A percentile compares a stretch with the other conserved stretches of the same genome.
phyloP scores from a whole-genome alignment of 37 sponge, comb jelly and placozoan species.

The Chondrilla cf. caribensis region DNA sequence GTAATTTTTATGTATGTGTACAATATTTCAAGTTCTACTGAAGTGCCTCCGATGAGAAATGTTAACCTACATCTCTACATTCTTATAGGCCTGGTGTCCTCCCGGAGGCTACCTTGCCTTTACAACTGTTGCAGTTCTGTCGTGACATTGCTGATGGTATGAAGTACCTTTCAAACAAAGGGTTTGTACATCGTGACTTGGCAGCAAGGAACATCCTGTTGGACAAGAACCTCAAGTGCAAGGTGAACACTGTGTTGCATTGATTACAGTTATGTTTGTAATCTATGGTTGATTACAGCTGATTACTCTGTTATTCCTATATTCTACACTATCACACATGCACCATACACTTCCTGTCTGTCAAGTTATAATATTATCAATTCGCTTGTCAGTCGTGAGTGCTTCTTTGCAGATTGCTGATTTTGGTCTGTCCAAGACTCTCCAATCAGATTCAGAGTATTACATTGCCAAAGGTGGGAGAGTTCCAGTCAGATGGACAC shows the following conservation, averaged over 20 bases:
- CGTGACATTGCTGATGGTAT: background rate
- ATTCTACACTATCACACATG: no score
- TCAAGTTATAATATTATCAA: no score
- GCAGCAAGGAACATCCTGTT: background rate
- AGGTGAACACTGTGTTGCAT: background rate
- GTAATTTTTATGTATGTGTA: no score
- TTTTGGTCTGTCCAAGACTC: background rate
- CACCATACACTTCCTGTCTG: no score
- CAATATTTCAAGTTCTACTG: no score
- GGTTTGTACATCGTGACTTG: conserved; percentile 10
- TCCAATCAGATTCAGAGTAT: background rate
- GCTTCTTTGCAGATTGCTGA: background rate
- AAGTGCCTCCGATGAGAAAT: no score
- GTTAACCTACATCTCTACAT: no score
- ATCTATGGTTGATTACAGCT: no score
- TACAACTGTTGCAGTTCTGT: background rate
- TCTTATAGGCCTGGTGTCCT: no score
- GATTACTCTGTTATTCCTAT: no score
- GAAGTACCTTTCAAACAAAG: conserved; percentile 2
- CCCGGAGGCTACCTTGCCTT: background rate
- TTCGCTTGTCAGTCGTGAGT: no score
- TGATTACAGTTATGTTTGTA: no score
- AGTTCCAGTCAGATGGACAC: background rate
- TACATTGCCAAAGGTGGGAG: background rate
- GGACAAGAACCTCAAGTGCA: background rate